These are phyloP conservation scores for Dolichomitus sp. DNA, from an alignment of 2,888 invertebrate species.

Conservation along the genomic window DNA sequence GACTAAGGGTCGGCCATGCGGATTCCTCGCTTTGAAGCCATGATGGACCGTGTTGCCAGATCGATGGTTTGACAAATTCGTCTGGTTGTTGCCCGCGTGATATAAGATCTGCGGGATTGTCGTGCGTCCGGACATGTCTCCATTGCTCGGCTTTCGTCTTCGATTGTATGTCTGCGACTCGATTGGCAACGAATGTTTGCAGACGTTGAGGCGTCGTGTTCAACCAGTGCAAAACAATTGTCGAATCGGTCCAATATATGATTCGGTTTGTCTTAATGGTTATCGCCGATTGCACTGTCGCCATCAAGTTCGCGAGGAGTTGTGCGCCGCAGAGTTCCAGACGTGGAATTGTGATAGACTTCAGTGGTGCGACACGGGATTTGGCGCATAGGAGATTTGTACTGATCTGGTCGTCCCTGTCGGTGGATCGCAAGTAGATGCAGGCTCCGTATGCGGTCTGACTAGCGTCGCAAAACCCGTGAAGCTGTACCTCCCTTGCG, in stretches of 20 bases:
- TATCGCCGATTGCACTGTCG: slow-evolving; percentile 13
- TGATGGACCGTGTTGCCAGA: slow-evolving; percentile 47
- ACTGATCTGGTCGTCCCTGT: too few species aligned
- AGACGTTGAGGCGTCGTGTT: slow-evolving; percentile 27
- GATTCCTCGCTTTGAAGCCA: slow-evolving; percentile 5
- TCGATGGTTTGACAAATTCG: slow-evolving; percentile 14
- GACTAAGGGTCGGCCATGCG: not conserved
- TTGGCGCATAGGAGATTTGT: too few species aligned
- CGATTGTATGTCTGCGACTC: slow-evolving; percentile 44
- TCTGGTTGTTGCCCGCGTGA: slow-evolving; percentile 46
- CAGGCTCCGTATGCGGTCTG: slow-evolving; percentile 65
- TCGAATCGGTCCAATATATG: slow-evolving; percentile 59
- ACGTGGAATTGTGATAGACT: slow-evolving; percentile 55
- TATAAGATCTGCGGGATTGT: slow-evolving; percentile 59
- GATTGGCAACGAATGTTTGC: slow-evolving; percentile 56
- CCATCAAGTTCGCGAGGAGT: slow-evolving; percentile 38
- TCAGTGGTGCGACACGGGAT: too few species aligned
- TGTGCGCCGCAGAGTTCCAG: slow-evolving; percentile 59
- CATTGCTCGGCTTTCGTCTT: slow-evolving; percentile 5
- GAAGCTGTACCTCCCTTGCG: slow-evolving; percentile 47
- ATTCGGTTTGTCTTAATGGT: not conserved
- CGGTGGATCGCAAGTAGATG: too few species aligned
- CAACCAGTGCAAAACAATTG: slow-evolving; percentile 55
- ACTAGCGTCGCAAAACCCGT: slow-evolving; percentile 68
- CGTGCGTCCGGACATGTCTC: slow-evolving; percentile 38